phyloP scores from a whole-genome alignment of 2,113 vertebrate species.

The Garra rufa region DNA sequence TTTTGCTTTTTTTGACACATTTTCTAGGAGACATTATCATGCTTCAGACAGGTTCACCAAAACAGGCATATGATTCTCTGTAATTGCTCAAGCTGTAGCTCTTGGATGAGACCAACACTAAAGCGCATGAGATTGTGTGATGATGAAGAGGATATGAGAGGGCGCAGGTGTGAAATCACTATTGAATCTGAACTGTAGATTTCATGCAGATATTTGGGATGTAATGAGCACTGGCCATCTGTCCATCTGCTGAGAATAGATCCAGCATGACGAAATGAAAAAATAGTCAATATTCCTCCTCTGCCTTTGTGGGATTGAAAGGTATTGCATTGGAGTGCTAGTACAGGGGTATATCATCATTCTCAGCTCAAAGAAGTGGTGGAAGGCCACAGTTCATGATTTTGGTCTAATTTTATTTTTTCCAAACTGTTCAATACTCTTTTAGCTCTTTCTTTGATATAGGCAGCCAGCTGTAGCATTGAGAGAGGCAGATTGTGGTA shows the following conservation, averaged over 20 bases:
- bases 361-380: background rate
- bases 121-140: background rate
- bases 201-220: background rate
- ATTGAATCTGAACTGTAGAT: background rate
- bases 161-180: background rate
- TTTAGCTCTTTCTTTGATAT: too few species aligned
- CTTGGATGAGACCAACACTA: background rate
- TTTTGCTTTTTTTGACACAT: too few species aligned
- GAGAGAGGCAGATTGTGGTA: too few species aligned
- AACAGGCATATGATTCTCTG: background rate
- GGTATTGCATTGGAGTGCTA: background rate
- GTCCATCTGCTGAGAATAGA: background rate
- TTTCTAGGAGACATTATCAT: background rate
- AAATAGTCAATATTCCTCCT: background rate
- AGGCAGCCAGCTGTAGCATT: too few species aligned
- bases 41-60: background rate
- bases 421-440: too few species aligned
- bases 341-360: background rate
- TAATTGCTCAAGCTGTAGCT: background rate
- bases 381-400: background rate
- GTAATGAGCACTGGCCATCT: background rate
- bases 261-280: background rate
- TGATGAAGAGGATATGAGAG: background rate
- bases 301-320: background rate
- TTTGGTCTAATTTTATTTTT: background rate